A percentile compares a stretch with the other conserved stretches of the same genome.
Evolutionary conservation across 1,140 invertebrate species (phyloP).

Genomic region (Lithobius niger): DNA sequence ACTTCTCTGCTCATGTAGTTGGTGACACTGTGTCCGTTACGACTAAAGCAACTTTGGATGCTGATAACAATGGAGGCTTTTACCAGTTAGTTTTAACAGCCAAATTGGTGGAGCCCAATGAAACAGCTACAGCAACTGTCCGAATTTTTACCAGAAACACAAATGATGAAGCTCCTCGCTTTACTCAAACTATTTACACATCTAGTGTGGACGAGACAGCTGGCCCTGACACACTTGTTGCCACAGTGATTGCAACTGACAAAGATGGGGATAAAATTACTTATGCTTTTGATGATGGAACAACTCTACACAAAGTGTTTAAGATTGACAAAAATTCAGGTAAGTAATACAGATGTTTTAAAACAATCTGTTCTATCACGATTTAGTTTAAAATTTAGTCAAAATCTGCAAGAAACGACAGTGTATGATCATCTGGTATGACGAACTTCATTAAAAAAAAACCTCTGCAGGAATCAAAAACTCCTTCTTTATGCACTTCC

Average conservation of each 20-base stretch:
- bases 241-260: conserved; percentile 64
- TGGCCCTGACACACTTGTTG: conserved; percentile 44
- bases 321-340: neutral
- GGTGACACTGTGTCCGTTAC: neutral
- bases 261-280: conserved; percentile 74
- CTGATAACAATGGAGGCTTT: conserved; percentile 22
- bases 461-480: neutral
- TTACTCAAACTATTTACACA: conserved; percentile 12
- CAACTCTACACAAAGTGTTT: neutral
- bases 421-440: too few species aligned
- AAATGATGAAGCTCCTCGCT: conserved; percentile 14
- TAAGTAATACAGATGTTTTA: too few species aligned
- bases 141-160: conserved; percentile 12
- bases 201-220: conserved; percentile 15
- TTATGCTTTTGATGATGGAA: conserved; percentile 46
- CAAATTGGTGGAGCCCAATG: conserved; percentile 21
- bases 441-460: neutral
- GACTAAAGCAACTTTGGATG: conserved; percentile 19
- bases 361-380: too few species aligned
- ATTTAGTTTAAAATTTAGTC: too few species aligned
- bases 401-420: too few species aligned
- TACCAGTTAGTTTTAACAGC: conserved; percentile 24
- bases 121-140: conserved; percentile 1
- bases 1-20: too few species aligned
- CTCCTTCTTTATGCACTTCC: too few species aligned